Evolutionary conservation across 1,140 invertebrate genomes (phyloP).

Genomic region (Diprion similis): DNA sequence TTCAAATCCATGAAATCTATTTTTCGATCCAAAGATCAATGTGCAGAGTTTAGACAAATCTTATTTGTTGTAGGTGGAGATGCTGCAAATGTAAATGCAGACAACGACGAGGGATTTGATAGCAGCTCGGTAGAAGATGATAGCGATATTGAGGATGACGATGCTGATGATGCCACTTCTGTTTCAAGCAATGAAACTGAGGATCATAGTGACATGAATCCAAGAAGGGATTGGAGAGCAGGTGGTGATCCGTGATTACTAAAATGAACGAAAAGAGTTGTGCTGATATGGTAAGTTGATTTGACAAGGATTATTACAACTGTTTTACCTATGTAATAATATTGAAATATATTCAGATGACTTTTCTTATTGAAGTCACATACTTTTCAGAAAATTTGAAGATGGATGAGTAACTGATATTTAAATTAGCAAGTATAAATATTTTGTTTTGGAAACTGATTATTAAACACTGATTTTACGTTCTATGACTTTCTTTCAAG

Average conservation of each 20-base stretch:
- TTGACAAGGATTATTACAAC: neutral
- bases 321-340: neutral
- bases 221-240: conserved; percentile 21
- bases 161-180: conserved; percentile 23
- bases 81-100: conserved; percentile 19
- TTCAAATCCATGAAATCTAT: neutral
- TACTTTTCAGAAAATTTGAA: neutral
- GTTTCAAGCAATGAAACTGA: conserved; percentile 6
- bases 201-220: conserved; percentile 8
- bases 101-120: conserved; percentile 41
- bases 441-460: too few relatives aligned
- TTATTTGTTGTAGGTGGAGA: conserved; percentile 25
- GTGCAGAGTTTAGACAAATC: neutral
- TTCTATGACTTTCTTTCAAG: too few relatives aligned
- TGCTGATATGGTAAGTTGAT: neutral
- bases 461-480: too few relatives aligned
- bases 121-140: conserved; percentile 34
- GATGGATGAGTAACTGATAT: neutral
- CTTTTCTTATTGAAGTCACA: too few relatives aligned
- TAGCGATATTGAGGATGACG: conserved; percentile 25
- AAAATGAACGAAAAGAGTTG: neutral
- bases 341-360: too few relatives aligned
- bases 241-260: conserved; percentile 20
- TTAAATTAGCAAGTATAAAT: neutral
- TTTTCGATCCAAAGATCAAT: conserved; percentile 1